phyloP scores from a whole-genome alignment of 64 coral and sea anemone genomes.

The Porites australiensis region DNA sequence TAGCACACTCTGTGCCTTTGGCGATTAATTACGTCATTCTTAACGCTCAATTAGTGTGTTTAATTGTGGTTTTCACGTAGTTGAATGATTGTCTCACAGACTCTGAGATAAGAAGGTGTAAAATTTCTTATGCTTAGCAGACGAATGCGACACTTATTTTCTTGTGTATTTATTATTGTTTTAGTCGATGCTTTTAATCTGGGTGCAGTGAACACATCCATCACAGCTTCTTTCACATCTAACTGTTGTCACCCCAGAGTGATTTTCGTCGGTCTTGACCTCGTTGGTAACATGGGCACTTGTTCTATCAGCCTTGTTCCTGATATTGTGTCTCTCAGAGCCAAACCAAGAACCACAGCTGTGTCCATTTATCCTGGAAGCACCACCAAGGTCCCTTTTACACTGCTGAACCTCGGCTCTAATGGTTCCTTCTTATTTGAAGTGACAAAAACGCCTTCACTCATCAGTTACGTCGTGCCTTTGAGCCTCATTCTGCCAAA shows the following conservation, averaged over 20 bases:
- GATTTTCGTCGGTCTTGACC: conserved; percentile 20
- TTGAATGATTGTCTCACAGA: too few relatives aligned
- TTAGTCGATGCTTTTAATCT: conserved; percentile 10
- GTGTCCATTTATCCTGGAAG: background rate
- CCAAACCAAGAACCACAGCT: conserved; percentile 12
- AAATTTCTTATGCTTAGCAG: background rate
- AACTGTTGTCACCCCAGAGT: conserved; percentile 27
- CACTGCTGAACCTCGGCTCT: conserved; percentile 24
- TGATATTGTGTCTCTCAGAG: background rate
- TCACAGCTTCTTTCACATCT: conserved; percentile 10
- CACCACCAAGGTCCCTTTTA: conserved; percentile 25
- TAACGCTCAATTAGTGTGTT: too few relatives aligned
- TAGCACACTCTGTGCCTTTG: too few relatives aligned
- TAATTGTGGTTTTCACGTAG: too few relatives aligned
- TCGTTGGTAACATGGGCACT: conserved; percentile 46
- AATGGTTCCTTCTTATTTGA: conserved; percentile 9
- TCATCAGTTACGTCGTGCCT: conserved; percentile 29
- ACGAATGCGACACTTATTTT: background rate
- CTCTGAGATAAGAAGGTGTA: too few relatives aligned
- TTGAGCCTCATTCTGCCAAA: conserved; percentile 5
- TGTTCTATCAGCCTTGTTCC: conserved; percentile 18
- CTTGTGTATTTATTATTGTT: background rate
- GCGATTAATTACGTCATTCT: too few relatives aligned
- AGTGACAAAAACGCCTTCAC: background rate
- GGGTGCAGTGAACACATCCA: background rate